phyloP scores from a whole-genome alignment of 2,113 vertebrate genomes.

The Hemibagrus wyckioides region DNA sequence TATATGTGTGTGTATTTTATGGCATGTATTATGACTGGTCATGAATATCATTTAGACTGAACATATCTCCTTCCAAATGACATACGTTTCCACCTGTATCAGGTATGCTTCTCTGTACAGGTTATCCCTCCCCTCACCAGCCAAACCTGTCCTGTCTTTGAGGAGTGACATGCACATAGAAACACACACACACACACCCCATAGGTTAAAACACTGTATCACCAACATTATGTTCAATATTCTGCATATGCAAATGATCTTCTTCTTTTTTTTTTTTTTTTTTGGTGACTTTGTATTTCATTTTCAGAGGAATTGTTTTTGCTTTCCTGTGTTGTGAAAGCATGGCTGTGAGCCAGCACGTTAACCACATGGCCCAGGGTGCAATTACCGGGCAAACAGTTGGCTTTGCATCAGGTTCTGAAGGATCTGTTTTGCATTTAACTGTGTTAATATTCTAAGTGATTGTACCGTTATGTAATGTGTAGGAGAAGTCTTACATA shows the following conservation, averaged over 20 bases:
- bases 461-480: constrained; percentile 74
- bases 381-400: constrained; percentile 39
- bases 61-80: constrained; percentile 27
- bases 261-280: too few relatives aligned
- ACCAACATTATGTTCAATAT: constrained; percentile 59
- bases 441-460: constrained; percentile 71
- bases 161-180: constrained; percentile 43
- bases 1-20: constrained; percentile 54
- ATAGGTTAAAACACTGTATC: constrained; percentile 51
- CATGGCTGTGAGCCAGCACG: constrained; percentile 42
- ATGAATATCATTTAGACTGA: constrained; percentile 33
- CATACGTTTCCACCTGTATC: constrained; percentile 50
- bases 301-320: constrained; percentile 51
- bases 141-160: constrained; percentile 42
- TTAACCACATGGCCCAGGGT: constrained; percentile 41
- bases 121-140: constrained; percentile 52
- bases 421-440: constrained; percentile 67
- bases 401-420: constrained; percentile 60
- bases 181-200: constrained; percentile 31
- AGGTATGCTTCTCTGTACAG: constrained; percentile 55
- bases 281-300: constrained; percentile 50
- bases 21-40: constrained; percentile 63
- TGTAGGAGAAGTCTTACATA: constrained; percentile 73
- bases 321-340: constrained; percentile 48
- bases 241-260: constrained; percentile 56